Evolutionary conservation across 2,113 vertebrate genomes (phyloP).

Genomic region (Crotophaga sulcirostris): DNA sequence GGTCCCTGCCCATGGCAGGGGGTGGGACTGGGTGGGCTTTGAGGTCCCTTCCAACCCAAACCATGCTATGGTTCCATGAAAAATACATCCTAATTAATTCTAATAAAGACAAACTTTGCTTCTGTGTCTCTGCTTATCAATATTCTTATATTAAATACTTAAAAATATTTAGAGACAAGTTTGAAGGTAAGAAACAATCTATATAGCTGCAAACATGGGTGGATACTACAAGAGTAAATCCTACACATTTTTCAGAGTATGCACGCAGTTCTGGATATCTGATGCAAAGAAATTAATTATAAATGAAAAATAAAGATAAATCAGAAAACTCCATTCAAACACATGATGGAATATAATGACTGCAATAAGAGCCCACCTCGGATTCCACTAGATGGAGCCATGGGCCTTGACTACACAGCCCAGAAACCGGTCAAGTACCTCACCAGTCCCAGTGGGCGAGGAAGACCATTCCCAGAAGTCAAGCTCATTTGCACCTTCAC

Average conservation of each 20-base stretch:
- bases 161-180: neutral
- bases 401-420: neutral
- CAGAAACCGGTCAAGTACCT: neutral
- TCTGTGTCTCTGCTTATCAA: neutral
- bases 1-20: too few relatives aligned
- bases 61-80: too few relatives aligned
- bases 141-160: neutral
- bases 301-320: neutral
- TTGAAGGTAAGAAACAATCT: neutral
- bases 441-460: neutral
- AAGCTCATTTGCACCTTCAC: neutral
- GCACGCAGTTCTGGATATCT: neutral
- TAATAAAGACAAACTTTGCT: neutral
- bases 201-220: neutral
- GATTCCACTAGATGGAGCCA: slow-evolving; percentile 35
- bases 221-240: neutral
- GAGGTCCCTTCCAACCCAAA: too few relatives aligned
- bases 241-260: neutral
- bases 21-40: too few relatives aligned
- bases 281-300: neutral
- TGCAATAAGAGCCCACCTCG: neutral
- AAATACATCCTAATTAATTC: neutral
- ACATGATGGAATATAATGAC: neutral
- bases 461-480: neutral
- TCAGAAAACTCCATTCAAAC: neutral